Percentiles rank a stretch among this genome's conserved stretches.
These are phyloP conservation scores for Oreohelix idahoensis DNA, from an alignment of 1,140 invertebrate genomes.

Conservation along the genomic window DNA sequence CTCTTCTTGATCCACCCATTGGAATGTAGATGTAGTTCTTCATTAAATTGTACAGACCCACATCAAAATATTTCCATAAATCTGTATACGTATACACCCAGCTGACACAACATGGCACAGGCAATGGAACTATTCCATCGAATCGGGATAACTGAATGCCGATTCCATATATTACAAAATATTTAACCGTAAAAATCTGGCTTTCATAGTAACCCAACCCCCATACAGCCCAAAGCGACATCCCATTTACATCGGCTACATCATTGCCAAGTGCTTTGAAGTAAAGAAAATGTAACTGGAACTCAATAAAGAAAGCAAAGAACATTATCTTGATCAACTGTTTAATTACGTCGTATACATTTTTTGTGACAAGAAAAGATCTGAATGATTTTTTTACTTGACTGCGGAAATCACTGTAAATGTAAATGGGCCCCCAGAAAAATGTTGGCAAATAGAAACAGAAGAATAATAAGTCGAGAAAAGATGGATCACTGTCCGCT, in stretches of 20 bases:
- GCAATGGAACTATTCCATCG: conserved; percentile 85
- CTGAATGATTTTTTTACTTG: conserved; percentile 68
- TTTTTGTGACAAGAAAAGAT: too few species aligned
- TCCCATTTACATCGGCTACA: conserved; percentile 57
- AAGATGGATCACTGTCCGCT: too few species aligned
- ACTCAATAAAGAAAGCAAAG: conserved; percentile 82
- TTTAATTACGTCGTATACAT: too few species aligned
- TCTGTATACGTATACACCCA: conserved; percentile 95
- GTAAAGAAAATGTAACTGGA: conserved; percentile 85
- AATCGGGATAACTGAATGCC: too few species aligned
- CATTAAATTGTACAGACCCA: conserved; percentile 48
- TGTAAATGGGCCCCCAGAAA: too few species aligned
- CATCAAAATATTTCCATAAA: conserved; percentile 84
- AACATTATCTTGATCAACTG: conserved; percentile 77
- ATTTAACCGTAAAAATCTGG: conserved; percentile 92
- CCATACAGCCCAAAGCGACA: conserved; percentile 82
- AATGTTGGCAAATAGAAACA: too few species aligned
- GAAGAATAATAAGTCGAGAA: too few species aligned
- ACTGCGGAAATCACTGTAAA: conserved; percentile 80
- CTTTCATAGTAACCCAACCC: conserved; percentile 89
- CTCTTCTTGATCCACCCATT: conserved; percentile 74
- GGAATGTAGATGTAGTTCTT: conserved; percentile 86
- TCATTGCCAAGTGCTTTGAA: conserved; percentile 79
- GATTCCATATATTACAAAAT: conserved; percentile 90
- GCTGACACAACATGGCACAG: conserved; percentile 89